These are phyloP conservation scores for Listronotus bonariensis DNA, from an alignment of 1,140 invertebrate genomes.

Conservation along the genomic window DNA sequence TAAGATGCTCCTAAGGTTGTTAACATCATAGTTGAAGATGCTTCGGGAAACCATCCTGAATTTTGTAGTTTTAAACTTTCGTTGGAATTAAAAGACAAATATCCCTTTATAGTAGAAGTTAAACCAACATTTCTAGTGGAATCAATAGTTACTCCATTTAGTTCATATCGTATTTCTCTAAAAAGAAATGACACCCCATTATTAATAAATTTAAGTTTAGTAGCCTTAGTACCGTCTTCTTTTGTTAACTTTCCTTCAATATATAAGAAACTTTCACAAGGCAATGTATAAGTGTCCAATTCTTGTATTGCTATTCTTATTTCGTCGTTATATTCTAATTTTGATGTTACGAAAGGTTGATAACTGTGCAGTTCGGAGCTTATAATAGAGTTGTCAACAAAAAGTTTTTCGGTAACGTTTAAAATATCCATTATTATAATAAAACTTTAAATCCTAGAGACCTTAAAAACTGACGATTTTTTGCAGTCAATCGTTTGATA, in stretches of 20 bases:
- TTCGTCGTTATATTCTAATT: slow-evolving; percentile 38
- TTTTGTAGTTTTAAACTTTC: slow-evolving; percentile 10
- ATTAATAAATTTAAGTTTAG: slow-evolving; percentile 49
- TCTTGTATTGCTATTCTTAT: slow-evolving; percentile 42
- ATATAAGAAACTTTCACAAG: slow-evolving; percentile 39
- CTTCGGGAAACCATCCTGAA: slow-evolving; percentile 10
- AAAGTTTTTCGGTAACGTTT: slow-evolving; percentile 15
- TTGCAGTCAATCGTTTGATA: slow-evolving; percentile 2
- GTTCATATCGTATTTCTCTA: slow-evolving; percentile 57
- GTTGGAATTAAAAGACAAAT: slow-evolving; percentile 39
- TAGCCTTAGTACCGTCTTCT: slow-evolving; percentile 19
- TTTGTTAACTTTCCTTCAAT: slow-evolving; percentile 45
- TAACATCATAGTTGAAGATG: not conserved
- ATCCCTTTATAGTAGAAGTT: slow-evolving; percentile 54
- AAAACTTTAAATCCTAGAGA: slow-evolving; percentile 25
- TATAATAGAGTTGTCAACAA: slow-evolving; percentile 22
- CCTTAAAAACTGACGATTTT: slow-evolving; percentile 23
- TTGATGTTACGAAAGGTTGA: slow-evolving; percentile 30
- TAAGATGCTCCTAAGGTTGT: no score
- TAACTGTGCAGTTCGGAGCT: slow-evolving; percentile 32
- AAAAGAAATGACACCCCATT: slow-evolving; percentile 56
- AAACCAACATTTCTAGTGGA: slow-evolving; percentile 53
- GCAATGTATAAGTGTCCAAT: slow-evolving; percentile 41
- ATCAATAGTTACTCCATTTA: slow-evolving; percentile 57
- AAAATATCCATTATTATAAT: slow-evolving; percentile 28